These are phyloP conservation scores for Pseudomyrmex cubaensis DNA, from an alignment of 1,140 invertebrate genomes.

Conservation along the genomic window DNA sequence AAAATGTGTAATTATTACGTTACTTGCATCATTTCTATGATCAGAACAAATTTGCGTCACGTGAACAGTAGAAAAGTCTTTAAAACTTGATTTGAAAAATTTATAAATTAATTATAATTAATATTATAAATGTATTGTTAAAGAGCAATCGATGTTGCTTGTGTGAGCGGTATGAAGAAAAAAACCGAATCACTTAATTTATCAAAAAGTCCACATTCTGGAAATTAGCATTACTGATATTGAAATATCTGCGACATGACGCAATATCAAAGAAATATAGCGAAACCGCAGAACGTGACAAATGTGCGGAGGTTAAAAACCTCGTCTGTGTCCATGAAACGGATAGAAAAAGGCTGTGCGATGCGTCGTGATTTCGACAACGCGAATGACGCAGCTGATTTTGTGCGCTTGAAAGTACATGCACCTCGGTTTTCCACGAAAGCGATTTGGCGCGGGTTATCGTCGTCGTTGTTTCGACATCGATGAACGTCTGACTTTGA, in stretches of 20 bases:
- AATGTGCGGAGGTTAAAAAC: slow-evolving; percentile 47
- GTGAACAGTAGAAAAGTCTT: too few relatives aligned
- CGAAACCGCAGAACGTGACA: slow-evolving; percentile 45
- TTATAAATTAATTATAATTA: too few relatives aligned
- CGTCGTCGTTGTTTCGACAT: slow-evolving; percentile 36
- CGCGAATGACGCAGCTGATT: slow-evolving; percentile 48
- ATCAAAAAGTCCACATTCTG: background rate
- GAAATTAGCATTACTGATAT: slow-evolving; percentile 13
- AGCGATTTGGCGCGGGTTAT: slow-evolving; percentile 44
- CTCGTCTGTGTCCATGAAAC: slow-evolving; percentile 49
- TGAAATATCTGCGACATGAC: slow-evolving; percentile 17
- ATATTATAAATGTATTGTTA: too few relatives aligned
- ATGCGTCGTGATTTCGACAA: slow-evolving; percentile 54
- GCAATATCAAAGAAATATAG: slow-evolving; percentile 39
- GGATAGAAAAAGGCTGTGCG: slow-evolving; percentile 36
- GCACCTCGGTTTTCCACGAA: slow-evolving; percentile 52
- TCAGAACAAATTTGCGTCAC: too few relatives aligned
- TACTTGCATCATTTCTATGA: background rate
- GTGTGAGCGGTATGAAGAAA: background rate
- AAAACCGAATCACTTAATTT: background rate
- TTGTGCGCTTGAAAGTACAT: slow-evolving; percentile 20
- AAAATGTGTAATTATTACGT: background rate
- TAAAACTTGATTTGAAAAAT: too few relatives aligned
- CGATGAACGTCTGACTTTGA: slow-evolving; percentile 51
- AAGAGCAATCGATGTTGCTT: too few relatives aligned